Evolutionary conservation across 1,140 invertebrate species (phyloP).

Genomic region (Drosophila insularis): DNA sequence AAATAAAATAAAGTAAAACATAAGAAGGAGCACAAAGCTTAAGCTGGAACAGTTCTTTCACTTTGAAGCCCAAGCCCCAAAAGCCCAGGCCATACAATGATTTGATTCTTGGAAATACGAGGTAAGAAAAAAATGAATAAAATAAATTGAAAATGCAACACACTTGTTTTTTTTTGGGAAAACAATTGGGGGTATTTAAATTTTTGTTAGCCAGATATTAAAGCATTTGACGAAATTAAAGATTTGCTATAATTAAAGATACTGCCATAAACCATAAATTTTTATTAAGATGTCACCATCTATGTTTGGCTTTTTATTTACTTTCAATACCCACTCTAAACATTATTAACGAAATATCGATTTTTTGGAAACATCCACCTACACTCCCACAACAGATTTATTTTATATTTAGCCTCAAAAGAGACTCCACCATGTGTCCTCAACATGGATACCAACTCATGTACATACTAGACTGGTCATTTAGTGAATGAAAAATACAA

Average conservation of each 20-base stretch:
- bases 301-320: background rate
- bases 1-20: conserved; percentile 18
- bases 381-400: conserved; percentile 39
- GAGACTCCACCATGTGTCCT: background rate
- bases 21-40: conserved; percentile 13
- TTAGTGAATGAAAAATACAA: background rate
- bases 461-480: conserved; percentile 4
- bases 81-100: conserved; percentile 58
- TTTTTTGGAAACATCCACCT: conserved; percentile 3
- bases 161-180: no score
- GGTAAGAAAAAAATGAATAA: conserved; percentile 41
- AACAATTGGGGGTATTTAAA: background rate
- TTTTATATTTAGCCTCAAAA: conserved; percentile 6
- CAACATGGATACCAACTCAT: background rate
- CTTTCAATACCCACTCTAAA: background rate
- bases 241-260: no score
- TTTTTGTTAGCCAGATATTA: background rate
- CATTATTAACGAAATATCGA: background rate
- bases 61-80: conserved; percentile 35
- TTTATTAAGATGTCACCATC: no score
- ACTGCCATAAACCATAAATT: no score
- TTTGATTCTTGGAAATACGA: conserved; percentile 58
- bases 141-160: no score
- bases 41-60: conserved; percentile 36
- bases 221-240: no score